Evolutionary conservation across 2,113 vertebrate genomes (phyloP).

Genomic region (Oenanthe melanoleuca): DNA sequence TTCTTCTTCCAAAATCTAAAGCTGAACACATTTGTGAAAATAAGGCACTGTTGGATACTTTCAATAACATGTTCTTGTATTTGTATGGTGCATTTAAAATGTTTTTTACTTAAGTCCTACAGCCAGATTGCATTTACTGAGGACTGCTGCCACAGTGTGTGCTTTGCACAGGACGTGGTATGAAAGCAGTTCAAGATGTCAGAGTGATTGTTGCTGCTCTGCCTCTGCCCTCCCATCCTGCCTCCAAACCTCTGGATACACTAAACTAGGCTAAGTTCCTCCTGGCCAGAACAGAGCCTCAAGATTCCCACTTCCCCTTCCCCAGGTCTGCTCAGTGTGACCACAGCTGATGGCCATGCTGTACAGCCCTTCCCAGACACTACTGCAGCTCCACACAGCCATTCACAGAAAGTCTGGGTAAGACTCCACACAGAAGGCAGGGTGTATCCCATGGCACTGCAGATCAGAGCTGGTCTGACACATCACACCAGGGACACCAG

Average conservation of each 20-base stretch:
- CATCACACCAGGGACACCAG: neutral
- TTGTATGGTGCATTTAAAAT: neutral
- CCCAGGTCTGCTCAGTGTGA: neutral
- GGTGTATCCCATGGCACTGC: neutral
- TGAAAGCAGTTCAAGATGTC: neutral
- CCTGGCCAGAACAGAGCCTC: neutral
- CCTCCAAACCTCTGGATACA: neutral
- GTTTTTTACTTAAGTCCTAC: neutral
- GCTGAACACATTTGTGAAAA: constrained; percentile 18
- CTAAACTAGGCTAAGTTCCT: accelerated
- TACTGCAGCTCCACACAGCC: neutral
- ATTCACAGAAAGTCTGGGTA: neutral
- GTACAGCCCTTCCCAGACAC: neutral
- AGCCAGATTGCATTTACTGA: neutral
- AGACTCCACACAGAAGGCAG: neutral
- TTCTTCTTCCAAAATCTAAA: constrained; percentile 40
- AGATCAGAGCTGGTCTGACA: neutral
- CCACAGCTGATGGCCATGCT: neutral
- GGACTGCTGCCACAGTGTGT: neutral
- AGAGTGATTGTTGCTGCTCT: neutral
- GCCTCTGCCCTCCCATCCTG: neutral
- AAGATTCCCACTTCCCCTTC: neutral
- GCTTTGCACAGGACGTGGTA: neutral
- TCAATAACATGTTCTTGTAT: neutral
- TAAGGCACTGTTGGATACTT: neutral